A percentile compares a stretch with the other conserved stretches of the same genome.
These are phyloP conservation scores for Chionoecetes opilio DNA, from an alignment of 1,140 invertebrate species.

Conservation along the genomic window DNA sequence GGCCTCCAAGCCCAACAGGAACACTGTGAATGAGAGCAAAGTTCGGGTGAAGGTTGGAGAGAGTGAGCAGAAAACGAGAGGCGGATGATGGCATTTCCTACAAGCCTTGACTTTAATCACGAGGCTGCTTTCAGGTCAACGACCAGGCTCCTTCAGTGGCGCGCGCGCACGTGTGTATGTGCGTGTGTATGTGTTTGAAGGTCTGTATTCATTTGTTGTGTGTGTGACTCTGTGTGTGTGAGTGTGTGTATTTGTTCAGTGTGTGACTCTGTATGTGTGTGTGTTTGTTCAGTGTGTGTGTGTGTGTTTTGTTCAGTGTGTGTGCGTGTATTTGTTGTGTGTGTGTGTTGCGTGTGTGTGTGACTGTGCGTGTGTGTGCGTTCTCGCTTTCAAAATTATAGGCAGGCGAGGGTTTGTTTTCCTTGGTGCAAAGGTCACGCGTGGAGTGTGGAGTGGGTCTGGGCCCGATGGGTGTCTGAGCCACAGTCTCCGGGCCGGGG, in stretches of 20 bases:
- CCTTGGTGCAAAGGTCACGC: background rate
- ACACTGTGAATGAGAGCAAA: conserved; percentile 28
- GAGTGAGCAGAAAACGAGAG: conserved; percentile 41
- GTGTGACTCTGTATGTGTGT: background rate
- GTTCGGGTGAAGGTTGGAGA: background rate
- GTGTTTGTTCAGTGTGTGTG: conserved; percentile 49
- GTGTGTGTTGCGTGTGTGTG: conserved; percentile 1
- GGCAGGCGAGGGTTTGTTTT: background rate
- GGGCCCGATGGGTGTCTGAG: background rate
- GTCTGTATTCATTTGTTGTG: background rate
- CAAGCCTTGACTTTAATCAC: conserved; percentile 28
- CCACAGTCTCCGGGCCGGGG: background rate
- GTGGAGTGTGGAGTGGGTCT: conserved; percentile 24
- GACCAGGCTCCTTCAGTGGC: background rate
- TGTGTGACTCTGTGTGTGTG: background rate
- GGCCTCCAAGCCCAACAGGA: background rate
- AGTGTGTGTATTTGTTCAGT: background rate
- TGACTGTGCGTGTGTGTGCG: background rate
- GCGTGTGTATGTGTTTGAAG: conserved; percentile 49
- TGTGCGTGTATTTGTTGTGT: background rate
- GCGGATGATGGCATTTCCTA: conserved; percentile 43
- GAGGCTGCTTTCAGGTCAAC: background rate
- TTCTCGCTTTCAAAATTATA: background rate
- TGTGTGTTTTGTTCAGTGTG: background rate
- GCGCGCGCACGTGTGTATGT: conserved; percentile 28